Conservation (phyloP, 1,140 invertebrate genomes). For the Heliconius hewitsoni region DNA sequence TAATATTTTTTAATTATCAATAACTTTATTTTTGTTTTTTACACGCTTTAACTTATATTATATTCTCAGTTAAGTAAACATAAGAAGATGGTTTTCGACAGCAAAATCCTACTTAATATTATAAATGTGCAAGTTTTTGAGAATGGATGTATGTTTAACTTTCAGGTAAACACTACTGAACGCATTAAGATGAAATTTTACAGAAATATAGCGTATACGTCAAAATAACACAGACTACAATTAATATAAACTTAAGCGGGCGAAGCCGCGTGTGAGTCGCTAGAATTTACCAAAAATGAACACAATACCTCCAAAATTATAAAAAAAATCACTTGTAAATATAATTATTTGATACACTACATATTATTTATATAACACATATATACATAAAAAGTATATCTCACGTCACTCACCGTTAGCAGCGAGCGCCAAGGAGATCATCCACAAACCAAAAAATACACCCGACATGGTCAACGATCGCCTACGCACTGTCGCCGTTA, state of each 20-base stretch:
- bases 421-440: slow-evolving; percentile 16
- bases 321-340: neutral
- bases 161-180: too few relatives aligned
- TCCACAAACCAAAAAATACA: neutral
- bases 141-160: too few relatives aligned
- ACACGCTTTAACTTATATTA: neutral
- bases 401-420: slow-evolving; percentile 17
- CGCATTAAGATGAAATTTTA: too few relatives aligned
- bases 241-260: too few relatives aligned
- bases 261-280: too few relatives aligned
- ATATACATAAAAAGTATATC: neutral
- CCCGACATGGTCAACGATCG: slow-evolving; percentile 17
- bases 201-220: too few relatives aligned
- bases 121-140: too few relatives aligned
- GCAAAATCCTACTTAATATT: neutral
- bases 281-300: too few relatives aligned
- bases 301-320: neutral
- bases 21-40: neutral
- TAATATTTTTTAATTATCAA: neutral
- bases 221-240: too few relatives aligned
- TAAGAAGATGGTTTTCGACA: neutral
- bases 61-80: neutral
- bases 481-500: slow-evolving; percentile 20
- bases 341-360: neutral
- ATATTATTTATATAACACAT: neutral